These are phyloP conservation scores for Puma concolor DNA, from an alignment of 2,113 vertebrate genomes.

Conservation along the genomic window DNA sequence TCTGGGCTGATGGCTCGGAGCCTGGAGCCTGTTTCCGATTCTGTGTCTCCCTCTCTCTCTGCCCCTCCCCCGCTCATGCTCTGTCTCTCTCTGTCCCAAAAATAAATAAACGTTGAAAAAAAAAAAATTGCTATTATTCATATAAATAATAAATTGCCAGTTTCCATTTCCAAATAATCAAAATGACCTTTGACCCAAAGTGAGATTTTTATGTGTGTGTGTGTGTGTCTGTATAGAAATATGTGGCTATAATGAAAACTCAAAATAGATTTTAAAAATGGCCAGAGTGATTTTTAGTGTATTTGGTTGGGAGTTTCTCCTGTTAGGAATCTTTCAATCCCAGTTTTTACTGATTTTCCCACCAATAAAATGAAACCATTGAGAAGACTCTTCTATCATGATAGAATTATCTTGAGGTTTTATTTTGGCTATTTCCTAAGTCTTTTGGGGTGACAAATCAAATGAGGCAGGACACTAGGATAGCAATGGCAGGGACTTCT, in stretches of 20 bases:
- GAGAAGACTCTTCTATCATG: not conserved
- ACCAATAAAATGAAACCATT: not conserved
- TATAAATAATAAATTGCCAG: constrained; percentile 31
- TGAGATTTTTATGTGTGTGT: not conserved
- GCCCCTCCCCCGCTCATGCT: no score
- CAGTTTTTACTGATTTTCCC: constrained; percentile 32
- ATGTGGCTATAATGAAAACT: constrained; percentile 26
- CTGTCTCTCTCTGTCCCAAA: no score
- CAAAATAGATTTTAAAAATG: constrained; percentile 19
- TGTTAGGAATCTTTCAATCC: not conserved
- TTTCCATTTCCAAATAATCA: constrained; percentile 45
- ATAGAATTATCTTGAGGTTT: constrained; percentile 6
- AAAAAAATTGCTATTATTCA: constrained; percentile 31
- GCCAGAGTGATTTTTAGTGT: not conserved
- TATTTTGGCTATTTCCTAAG: not conserved
- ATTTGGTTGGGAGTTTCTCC: not conserved
- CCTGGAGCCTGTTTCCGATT: no score
- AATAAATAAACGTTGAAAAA: no score
- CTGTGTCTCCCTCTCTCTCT: no score
- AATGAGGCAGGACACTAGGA: not conserved
- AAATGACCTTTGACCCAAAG: not conserved
- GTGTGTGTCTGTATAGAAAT: not conserved
- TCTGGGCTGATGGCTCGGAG: no score
- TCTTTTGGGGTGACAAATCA: not conserved
- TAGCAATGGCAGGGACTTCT: not conserved